phyloP scores from a whole-genome alignment of 1,140 invertebrate genomes.

The Mactra quadrangularis region DNA sequence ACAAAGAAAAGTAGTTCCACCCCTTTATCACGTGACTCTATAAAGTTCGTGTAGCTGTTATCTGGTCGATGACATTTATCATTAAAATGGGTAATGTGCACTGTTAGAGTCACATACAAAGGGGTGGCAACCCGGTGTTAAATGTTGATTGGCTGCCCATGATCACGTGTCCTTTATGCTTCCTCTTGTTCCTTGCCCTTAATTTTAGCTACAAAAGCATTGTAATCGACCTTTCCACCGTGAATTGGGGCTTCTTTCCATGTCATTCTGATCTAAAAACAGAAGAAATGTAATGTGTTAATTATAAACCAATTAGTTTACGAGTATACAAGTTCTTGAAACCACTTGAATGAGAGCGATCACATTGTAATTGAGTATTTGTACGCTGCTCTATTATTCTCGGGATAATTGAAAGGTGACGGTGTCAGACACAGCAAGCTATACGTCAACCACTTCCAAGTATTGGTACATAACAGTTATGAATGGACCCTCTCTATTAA shows the following conservation, averaged over 20 bases:
- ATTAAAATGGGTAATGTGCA: constrained; percentile 54
- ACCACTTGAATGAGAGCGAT: too few relatives aligned
- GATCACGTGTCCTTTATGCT: constrained; percentile 11
- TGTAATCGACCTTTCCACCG: constrained; percentile 96
- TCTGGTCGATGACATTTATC: constrained; percentile 47
- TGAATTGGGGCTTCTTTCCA: constrained; percentile 98
- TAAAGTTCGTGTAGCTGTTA: constrained; percentile 30
- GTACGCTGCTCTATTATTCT: too few relatives aligned
- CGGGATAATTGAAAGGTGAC: too few relatives aligned
- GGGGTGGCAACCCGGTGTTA: constrained; percentile 60
- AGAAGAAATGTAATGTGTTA: constrained; percentile 34
- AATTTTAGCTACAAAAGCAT: constrained; percentile 90
- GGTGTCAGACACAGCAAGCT: too few relatives aligned
- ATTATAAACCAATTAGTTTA: too few relatives aligned
- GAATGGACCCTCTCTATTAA: too few relatives aligned
- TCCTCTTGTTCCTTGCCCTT: constrained; percentile 60
- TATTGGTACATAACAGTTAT: too few relatives aligned
- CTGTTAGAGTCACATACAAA: constrained; percentile 56
- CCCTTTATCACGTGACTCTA: constrained; percentile 53
- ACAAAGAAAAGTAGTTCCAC: constrained; percentile 57
- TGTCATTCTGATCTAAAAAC: constrained; percentile 91
- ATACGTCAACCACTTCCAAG: too few relatives aligned
- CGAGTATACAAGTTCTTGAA: too few relatives aligned
- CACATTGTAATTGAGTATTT: too few relatives aligned
- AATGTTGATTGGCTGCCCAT: constrained; percentile 58